Percentiles rank a stretch among this genome's conserved stretches.
Evolutionary conservation across 2,888 invertebrate genomes (phyloP).

Genomic region (Rhamnusium bicolor): DNA sequence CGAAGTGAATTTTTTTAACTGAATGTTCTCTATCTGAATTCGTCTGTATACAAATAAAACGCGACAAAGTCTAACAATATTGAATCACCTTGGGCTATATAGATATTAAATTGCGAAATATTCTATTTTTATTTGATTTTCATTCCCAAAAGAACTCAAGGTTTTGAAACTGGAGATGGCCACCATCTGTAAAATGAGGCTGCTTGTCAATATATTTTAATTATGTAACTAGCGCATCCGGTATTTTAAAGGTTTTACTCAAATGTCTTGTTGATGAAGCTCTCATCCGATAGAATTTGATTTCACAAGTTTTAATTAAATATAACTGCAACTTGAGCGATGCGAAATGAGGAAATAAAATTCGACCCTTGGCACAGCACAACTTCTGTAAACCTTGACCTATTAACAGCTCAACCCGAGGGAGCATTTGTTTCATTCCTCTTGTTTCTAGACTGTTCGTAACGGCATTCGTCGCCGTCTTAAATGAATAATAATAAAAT

Average conservation of each 20-base stretch:
- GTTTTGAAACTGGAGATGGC: neutral
- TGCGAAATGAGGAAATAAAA: neutral
- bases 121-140: neutral
- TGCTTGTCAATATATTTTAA: neutral
- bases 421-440: neutral
- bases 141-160: neutral
- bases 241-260: neutral
- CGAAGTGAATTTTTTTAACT: too few species aligned
- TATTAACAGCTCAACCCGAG: neutral
- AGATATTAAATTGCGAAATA: neutral
- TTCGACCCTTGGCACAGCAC: neutral
- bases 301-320: neutral
- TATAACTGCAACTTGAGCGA: neutral
- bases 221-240: neutral
- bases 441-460: neutral
- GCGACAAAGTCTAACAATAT: too few species aligned
- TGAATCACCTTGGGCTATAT: too few species aligned
- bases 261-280: neutral
- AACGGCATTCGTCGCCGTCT: neutral
- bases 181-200: neutral
- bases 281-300: neutral
- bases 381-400: neutral
- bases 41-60: too few species aligned
- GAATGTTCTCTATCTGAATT: too few species aligned
- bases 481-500: neutral